These are phyloP conservation scores for Irena cyanogastra DNA, from an alignment of 2,113 vertebrate genomes.

Conservation along the genomic window DNA sequence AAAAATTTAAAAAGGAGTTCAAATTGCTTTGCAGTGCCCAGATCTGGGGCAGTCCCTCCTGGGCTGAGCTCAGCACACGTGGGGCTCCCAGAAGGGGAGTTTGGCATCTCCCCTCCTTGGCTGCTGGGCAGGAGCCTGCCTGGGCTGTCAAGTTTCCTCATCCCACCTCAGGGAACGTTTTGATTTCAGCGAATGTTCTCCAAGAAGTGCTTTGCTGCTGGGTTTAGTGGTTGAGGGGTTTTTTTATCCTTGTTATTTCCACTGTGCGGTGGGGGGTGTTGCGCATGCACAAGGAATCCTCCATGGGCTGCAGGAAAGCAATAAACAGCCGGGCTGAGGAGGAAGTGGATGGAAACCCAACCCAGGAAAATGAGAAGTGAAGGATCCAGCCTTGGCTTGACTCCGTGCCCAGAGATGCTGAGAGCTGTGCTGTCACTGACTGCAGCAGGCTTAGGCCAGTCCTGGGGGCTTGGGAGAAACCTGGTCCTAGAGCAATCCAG, in stretches of 20 bases:
- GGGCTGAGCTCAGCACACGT: rapidly evolving
- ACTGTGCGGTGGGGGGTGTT: background rate
- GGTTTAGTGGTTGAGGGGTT: background rate
- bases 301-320: background rate
- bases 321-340: background rate
- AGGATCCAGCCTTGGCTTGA: background rate
- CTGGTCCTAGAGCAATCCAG: background rate
- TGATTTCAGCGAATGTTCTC: background rate
- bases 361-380: background rate
- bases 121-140: background rate
- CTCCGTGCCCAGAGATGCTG: background rate
- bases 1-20: background rate
- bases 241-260: background rate
- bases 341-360: background rate
- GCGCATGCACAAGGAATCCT: background rate
- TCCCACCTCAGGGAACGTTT: background rate
- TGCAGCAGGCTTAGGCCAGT: background rate
- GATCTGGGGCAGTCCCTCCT: background rate
- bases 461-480: background rate
- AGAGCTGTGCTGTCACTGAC: background rate
- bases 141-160: background rate
- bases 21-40: background rate
- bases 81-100: background rate
- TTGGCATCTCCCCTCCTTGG: background rate
- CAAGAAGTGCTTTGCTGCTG: background rate